These are phyloP conservation scores for Leptinotarsa juncta DNA, from an alignment of 2,888 invertebrate species.

Conservation along the genomic window DNA sequence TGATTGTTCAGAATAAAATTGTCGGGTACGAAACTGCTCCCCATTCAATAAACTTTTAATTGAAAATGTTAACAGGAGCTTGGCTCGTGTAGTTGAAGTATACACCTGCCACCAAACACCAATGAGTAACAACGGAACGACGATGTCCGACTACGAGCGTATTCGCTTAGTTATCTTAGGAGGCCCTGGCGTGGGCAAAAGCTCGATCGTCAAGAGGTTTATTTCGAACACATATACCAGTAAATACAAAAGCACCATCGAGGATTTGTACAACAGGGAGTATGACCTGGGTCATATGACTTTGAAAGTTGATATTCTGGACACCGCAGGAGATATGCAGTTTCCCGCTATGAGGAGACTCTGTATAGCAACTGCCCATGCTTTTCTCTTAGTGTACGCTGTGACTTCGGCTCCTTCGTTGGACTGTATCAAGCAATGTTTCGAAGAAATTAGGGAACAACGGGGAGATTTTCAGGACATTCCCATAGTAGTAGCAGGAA, in stretches of 20 bases:
- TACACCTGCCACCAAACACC: not conserved
- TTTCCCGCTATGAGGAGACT: conserved; percentile 92
- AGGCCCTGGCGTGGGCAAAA: conserved; percentile 86
- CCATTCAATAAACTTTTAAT: conserved; percentile 4
- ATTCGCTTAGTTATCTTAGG: conserved; percentile 87
- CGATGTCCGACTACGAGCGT: conserved; percentile 80
- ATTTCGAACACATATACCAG: conserved; percentile 83
- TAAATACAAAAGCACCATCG: conserved; percentile 87
- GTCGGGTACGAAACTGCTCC: not conserved
- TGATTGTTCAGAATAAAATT: conserved; percentile 1
- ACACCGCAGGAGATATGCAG: conserved; percentile 87
- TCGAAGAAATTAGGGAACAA: conserved; percentile 86
- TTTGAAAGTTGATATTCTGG: conserved; percentile 82
- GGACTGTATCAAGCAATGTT: conserved; percentile 78
- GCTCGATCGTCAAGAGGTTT: conserved; percentile 84
- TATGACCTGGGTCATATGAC: conserved; percentile 82
- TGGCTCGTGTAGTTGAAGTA: not conserved
- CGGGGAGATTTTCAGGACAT: conserved; percentile 81
- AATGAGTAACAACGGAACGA: conserved; percentile 64
- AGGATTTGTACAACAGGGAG: conserved; percentile 88
- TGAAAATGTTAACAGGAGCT: not conserved
- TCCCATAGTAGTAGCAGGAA: conserved; percentile 88
- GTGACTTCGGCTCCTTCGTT: conserved; percentile 81
- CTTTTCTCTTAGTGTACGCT: conserved; percentile 88
- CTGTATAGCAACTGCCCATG: conserved; percentile 88